Evolutionary conservation across 2,888 invertebrate species (phyloP), one percentile per base, ranked within the genome.

Genomic region (Iselma pallidipennis): DNA sequence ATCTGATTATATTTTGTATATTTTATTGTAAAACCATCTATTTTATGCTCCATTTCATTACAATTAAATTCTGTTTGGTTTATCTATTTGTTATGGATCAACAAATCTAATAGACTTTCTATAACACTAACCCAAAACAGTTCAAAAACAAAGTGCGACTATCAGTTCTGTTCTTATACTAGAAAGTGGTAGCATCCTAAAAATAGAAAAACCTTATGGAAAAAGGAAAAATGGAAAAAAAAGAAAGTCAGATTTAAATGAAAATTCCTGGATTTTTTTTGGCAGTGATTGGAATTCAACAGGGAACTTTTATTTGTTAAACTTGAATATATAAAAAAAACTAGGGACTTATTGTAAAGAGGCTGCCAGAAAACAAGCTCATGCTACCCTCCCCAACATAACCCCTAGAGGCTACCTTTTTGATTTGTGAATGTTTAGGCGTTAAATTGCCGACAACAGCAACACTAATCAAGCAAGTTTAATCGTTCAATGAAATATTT

Each of bases 41-140:
- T n/a, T 54, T 26, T 37, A 49, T 42, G 59, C 59, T 59, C 59
- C 59, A 59, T 59, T 59, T 59, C 59, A 23, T 49, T 51, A 57
- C 28, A 25, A 29, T 31, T 51, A 21, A 57, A 23, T 37, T 50
- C 42, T 51, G 33, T 51, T 51, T 26, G 37, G 25, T 57, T 57
- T 31, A 37, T 26, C 49, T 55, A 49, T 19, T 33, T 25, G 45
- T 49, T 53, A 57, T 57, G 57, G 21, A 53, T 59, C 52, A 49
- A 58, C 37, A 4, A 42, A 42, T n/a, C n/a, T n/a, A 42, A 10
- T 2, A 42, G 25, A 58, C 59, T 59, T 59, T 59, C 59, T 59
- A 54, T 42, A 21, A 51, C 50, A 50, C 28, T 26, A 26, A 28
- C 9, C 49, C 26, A 10, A 49, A 49, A 26, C n/a, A 16, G 16